A percentile compares a stretch with the other conserved stretches of the same genome.
phyloP scores from a whole-genome alignment of 2,797 vertebrate genomes.

The Triplophysa bombifrons region DNA sequence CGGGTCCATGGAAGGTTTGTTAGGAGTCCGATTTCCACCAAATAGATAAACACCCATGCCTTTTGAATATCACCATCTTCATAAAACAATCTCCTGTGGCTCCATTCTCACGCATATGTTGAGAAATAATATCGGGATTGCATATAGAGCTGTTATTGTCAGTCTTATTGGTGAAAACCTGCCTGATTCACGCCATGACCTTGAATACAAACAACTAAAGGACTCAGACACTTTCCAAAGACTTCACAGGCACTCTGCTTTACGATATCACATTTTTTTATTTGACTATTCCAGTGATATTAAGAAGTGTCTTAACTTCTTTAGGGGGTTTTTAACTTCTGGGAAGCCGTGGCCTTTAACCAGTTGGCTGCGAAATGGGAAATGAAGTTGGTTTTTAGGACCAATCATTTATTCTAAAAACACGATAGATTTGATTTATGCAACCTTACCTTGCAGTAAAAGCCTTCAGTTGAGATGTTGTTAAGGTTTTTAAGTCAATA shows the following conservation, averaged over 20 bases:
- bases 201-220: conserved; percentile 43
- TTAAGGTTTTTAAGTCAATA: conserved; percentile 2
- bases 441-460: conserved; percentile 46
- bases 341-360: conserved; percentile 4
- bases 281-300: not conserved
- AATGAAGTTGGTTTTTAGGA: conserved; percentile 34
- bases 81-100: conserved; percentile 8
- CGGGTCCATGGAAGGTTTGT: conserved; percentile 33
- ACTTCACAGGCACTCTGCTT: conserved; percentile 54
- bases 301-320: conserved; percentile 34
- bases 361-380: not conserved
- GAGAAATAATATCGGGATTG: not conserved
- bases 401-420: conserved; percentile 56
- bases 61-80: conserved; percentile 1
- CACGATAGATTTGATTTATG: conserved; percentile 45
- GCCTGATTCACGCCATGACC: conserved; percentile 53
- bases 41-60: conserved; percentile 31
- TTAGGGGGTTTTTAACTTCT: conserved; percentile 34
- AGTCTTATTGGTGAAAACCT: conserved; percentile 31
- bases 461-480: conserved; percentile 32
- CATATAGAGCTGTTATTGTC: not conserved
- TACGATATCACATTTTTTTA: conserved; percentile 40
- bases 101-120: not conserved
- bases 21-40: conserved; percentile 40
- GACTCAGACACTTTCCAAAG: conserved; percentile 65